phyloP scores from a whole-genome alignment of 1,140 invertebrate genomes.

The Scylla paramamosain region DNA sequence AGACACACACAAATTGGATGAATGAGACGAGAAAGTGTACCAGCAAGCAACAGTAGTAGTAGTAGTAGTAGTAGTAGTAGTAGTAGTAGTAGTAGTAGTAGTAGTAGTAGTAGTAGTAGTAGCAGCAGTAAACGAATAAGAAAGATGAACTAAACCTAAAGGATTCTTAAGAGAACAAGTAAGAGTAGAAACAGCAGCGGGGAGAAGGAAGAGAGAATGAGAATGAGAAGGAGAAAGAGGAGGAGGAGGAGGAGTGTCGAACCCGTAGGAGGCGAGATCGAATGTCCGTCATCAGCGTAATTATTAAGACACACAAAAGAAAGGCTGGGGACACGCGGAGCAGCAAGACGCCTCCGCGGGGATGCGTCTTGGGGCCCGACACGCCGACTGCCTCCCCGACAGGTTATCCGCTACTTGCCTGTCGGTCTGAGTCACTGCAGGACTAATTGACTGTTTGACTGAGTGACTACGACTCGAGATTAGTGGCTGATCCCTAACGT shows the following conservation, averaged over 20 bases:
- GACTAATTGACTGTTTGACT: background rate
- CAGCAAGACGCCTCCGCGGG: slow-evolving; percentile 27
- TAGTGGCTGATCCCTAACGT: background rate
- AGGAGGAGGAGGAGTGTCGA: slow-evolving; percentile 11
- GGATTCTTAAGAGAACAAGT: background rate
- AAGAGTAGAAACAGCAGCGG: background rate
- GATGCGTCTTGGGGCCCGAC: background rate
- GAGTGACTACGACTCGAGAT: background rate
- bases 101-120: background rate
- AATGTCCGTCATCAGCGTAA: slow-evolving; percentile 71
- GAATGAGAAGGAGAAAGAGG: background rate
- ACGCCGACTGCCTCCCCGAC: background rate
- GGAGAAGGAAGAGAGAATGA: background rate
- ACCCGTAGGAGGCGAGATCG: slow-evolving; percentile 53
- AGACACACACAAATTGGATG: background rate
- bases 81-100: background rate
- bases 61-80: background rate
- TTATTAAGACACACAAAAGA: slow-evolving; percentile 73
- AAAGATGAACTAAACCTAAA: background rate
- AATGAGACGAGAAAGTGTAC: background rate
- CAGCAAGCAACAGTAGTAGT: background rate
- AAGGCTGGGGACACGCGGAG: slow-evolving; percentile 42
- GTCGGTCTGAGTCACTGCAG: background rate
- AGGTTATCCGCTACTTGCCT: background rate
- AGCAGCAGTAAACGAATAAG: background rate